Conservation (phyloP, 2,888 invertebrate genomes). For the Chrysomela aeneicollis region DNA sequence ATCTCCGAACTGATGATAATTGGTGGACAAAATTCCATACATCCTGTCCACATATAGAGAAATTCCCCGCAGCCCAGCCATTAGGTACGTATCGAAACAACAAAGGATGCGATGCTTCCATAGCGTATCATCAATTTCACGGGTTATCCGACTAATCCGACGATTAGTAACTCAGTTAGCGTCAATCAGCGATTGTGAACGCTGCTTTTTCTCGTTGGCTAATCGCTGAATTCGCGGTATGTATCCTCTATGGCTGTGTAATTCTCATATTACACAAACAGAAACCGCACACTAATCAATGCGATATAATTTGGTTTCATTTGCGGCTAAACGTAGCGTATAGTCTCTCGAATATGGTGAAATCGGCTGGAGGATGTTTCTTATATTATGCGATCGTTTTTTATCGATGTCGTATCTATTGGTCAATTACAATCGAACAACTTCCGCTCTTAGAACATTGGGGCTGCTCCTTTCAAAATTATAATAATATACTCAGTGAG, state of each 20-base stretch:
- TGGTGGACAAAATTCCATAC: neutral
- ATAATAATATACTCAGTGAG: too few species aligned
- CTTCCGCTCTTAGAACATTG: neutral
- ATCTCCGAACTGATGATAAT: too few species aligned
- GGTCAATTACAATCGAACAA: neutral
- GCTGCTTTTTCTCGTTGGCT: slow-evolving; percentile 18
- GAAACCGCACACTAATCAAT: slow-evolving; percentile 16
- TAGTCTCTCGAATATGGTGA: too few species aligned
- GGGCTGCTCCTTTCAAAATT: too few species aligned
- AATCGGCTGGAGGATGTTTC: neutral
- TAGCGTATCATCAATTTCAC: slow-evolving; percentile 18
- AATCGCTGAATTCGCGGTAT: slow-evolving; percentile 10
- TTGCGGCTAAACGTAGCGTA: slow-evolving; percentile 1
- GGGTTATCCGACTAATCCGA: slow-evolving; percentile 23
- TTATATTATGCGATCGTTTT: neutral
- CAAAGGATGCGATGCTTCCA: slow-evolving; percentile 18
- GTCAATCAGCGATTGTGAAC: slow-evolving; percentile 27
- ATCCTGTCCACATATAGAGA: neutral
- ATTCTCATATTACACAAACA: slow-evolving; percentile 17
- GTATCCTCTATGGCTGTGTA: slow-evolving; percentile 6
- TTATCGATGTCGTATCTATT: neutral
- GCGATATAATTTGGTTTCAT: too few species aligned
- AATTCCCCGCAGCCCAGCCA: neutral
- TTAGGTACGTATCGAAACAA: neutral
- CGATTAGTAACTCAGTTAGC: slow-evolving; percentile 21